Conservation (phyloP, 2,888 invertebrate species). For the Tolmerus cingulatus region DNA sequence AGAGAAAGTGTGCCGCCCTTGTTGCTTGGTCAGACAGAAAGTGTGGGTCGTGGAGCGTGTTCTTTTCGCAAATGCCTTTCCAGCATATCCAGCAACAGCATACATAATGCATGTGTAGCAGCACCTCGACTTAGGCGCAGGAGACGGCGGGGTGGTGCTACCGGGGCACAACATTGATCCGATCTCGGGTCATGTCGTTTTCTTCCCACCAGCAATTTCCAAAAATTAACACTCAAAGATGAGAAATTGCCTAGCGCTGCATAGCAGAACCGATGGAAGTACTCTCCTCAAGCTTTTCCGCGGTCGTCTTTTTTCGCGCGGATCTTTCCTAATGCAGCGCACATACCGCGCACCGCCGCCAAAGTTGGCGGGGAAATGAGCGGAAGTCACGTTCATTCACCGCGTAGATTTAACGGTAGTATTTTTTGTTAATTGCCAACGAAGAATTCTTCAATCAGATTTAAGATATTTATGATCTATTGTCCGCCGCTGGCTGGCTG, state of each 20-base stretch:
- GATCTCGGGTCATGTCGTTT: background rate
- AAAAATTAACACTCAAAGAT: slow-evolving; percentile 31
- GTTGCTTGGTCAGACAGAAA: slow-evolving; percentile 35
- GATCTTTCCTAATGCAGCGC: slow-evolving; percentile 32
- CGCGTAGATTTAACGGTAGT: slow-evolving; percentile 42
- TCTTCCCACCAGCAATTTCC: background rate
- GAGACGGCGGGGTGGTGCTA: background rate
- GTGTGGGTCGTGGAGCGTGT: slow-evolving; percentile 34
- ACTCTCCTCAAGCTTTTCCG: background rate
- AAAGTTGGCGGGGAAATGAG: background rate
- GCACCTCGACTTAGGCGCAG: background rate
- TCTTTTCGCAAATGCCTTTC: slow-evolving; percentile 1
- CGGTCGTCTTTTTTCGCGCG: slow-evolving; percentile 8
- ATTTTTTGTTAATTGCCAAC: slow-evolving; percentile 34
- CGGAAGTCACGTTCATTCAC: slow-evolving; percentile 45
- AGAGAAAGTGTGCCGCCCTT: slow-evolving; percentile 37
- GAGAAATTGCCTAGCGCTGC: background rate
- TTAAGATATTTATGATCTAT: slow-evolving; percentile 31
- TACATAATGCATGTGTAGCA: slow-evolving; percentile 6
- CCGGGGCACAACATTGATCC: background rate
- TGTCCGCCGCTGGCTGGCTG: background rate
- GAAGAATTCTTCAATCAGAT: slow-evolving; percentile 36
- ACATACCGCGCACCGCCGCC: background rate
- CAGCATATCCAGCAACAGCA: background rate
- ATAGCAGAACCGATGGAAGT: slow-evolving; percentile 8